A percentile compares a stretch with the other conserved stretches of the same genome.
These are phyloP conservation scores for Erebia epiphron DNA, from an alignment of 2,888 invertebrate genomes.

Conservation along the genomic window DNA sequence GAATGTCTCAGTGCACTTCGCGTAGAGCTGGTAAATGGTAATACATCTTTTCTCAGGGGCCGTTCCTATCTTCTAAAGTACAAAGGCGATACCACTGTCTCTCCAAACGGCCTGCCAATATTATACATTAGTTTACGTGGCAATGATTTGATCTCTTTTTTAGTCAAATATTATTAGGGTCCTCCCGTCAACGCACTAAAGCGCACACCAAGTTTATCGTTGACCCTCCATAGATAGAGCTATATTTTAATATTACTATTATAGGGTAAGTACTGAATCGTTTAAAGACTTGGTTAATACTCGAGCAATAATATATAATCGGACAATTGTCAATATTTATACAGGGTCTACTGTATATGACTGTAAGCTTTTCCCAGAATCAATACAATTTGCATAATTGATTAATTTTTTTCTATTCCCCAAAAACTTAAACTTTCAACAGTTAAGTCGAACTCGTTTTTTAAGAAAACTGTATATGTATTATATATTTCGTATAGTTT, in stretches of 20 bases:
- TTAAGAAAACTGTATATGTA: too few species aligned
- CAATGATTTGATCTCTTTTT: conserved; percentile 89
- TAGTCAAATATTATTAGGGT: conserved; percentile 86
- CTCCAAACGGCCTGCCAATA: conserved; percentile 28
- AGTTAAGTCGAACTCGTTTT: too few species aligned
- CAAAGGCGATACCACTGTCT: conserved; percentile 35
- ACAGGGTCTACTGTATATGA: not conserved
- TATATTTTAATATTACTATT: conserved; percentile 3
- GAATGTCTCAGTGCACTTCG: not conserved
- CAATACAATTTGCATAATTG: not conserved
- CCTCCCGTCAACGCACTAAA: conserved; percentile 57
- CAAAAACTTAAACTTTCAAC: not conserved
- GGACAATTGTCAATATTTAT: not conserved
- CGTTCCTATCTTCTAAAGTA: conserved; percentile 38
- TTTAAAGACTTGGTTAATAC: conserved; percentile 19
- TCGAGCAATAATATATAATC: conserved; percentile 14
- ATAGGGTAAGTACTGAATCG: conserved; percentile 8
- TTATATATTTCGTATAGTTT: not conserved
- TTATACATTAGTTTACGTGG: conserved; percentile 77
- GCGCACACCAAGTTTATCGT: conserved; percentile 49
- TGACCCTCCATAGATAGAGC: conserved; percentile 43
- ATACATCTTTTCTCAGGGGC: conserved; percentile 16
- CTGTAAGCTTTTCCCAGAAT: not conserved
- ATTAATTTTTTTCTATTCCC: not conserved
- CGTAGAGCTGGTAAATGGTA: conserved; percentile 1